These are phyloP conservation scores for Eristalis arbustorum DNA, from an alignment of 2,888 invertebrate species.

Conservation along the genomic window DNA sequence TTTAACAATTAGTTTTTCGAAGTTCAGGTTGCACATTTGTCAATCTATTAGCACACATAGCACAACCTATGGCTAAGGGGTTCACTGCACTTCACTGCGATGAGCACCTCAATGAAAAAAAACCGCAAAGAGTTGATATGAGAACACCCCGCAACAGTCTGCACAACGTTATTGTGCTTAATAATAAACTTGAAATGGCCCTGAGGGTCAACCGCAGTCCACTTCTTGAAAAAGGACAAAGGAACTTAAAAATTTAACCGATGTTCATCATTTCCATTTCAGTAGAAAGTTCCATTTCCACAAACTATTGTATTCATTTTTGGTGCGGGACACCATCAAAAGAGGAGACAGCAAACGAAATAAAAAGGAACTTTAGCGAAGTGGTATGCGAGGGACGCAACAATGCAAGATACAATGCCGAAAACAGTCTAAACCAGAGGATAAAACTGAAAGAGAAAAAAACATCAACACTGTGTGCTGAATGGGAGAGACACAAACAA, in stretches of 20 bases:
- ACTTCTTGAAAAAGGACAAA: conserved; percentile 28
- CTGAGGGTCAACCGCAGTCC: conserved; percentile 40
- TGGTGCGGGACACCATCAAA: background rate
- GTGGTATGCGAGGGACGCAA: background rate
- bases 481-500: background rate
- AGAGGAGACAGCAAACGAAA: conserved; percentile 37
- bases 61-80: background rate
- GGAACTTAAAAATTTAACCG: conserved; percentile 52
- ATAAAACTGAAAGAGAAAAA: conserved; percentile 31
- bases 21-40: no score
- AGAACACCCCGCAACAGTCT: conserved; percentile 24
- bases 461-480: conserved; percentile 50
- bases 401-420: conserved; percentile 35
- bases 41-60: background rate
- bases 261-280: conserved; percentile 63
- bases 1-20: no score
- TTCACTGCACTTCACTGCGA: conserved; percentile 35
- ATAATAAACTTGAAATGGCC: conserved; percentile 60
- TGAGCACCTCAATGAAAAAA: conserved; percentile 10
- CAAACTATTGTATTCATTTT: conserved; percentile 45
- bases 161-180: conserved; percentile 33
- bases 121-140: conserved; percentile 10
- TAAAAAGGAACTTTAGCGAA: conserved; percentile 37
- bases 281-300: conserved; percentile 39
- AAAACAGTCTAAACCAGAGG: conserved; percentile 58